Conservation (phyloP, 2,113 vertebrate genomes). For the Theristicus caerulescens region DNA sequence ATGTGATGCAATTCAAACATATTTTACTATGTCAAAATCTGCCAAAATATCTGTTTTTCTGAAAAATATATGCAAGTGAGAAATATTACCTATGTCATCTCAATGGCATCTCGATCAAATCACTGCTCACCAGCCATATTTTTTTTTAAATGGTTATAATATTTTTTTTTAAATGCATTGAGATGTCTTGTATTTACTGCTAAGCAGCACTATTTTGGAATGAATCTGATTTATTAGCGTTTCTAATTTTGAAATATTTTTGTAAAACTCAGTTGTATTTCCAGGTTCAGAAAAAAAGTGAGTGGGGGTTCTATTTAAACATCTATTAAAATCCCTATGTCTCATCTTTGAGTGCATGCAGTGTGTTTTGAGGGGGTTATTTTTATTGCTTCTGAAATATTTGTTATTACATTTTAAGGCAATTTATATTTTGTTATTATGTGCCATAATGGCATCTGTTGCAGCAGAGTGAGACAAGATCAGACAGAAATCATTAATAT, state of each 20-base stretch:
- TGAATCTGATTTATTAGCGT: neutral
- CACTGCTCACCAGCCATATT: neutral
- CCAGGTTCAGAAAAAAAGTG: neutral
- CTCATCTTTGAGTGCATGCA: neutral
- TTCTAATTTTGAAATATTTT: neutral
- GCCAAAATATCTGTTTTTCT: neutral
- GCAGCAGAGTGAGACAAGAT: conserved; percentile 34
- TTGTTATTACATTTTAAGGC: conserved; percentile 18
- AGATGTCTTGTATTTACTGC: neutral
- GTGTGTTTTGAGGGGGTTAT: neutral
- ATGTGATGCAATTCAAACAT: neutral
- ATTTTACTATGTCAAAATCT: neutral
- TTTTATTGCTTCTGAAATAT: conserved; percentile 7
- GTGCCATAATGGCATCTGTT: conserved; percentile 26
- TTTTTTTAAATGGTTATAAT: neutral
- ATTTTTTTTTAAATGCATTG: neutral
- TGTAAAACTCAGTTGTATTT: neutral
- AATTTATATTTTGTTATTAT: conserved; percentile 39
- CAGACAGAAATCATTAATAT: conserved; percentile 53
- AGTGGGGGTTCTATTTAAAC: neutral
- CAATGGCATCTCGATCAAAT: neutral
- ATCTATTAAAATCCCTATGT: neutral
- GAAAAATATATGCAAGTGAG: neutral
- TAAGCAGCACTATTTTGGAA: neutral
- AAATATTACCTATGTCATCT: neutral